phyloP scores from a whole-genome alignment of 2,113 vertebrate genomes.

The Brachypodius melanocephalos region DNA sequence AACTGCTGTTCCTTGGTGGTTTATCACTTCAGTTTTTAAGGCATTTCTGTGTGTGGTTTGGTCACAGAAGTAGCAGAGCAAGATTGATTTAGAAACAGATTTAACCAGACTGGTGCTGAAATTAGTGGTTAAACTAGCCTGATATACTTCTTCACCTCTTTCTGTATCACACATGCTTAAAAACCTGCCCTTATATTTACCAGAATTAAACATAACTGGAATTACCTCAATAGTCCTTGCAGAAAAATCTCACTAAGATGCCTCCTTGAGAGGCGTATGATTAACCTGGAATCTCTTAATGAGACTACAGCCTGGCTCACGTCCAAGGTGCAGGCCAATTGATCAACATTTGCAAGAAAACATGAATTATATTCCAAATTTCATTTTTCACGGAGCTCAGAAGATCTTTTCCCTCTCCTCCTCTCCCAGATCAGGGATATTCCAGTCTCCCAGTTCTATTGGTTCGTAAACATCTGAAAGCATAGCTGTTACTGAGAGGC shows the following conservation, averaged over 20 bases:
- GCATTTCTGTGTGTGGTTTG: background rate
- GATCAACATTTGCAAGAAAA: background rate
- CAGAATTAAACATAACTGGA: background rate
- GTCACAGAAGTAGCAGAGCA: background rate
- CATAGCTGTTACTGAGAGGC: background rate
- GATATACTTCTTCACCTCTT: background rate
- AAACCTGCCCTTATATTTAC: background rate
- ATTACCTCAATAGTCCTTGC: background rate
- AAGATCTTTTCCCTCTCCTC: background rate
- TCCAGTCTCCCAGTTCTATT: background rate
- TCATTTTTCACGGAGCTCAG: background rate
- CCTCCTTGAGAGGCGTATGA: background rate
- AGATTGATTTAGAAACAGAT: background rate
- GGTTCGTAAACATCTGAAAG: background rate
- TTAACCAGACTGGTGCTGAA: background rate
- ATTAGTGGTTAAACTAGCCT: background rate
- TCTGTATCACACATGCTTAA: background rate
- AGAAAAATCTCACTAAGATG: background rate
- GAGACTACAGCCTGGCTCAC: background rate
- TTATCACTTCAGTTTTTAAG: background rate
- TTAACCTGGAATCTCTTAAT: background rate
- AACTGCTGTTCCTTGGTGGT: background rate
- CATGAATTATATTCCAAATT: background rate
- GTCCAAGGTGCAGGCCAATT: background rate
- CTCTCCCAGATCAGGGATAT: background rate